Evolutionary conservation across 1,140 invertebrate genomes (phyloP).

Genomic region (Catajapyx aquilonaris): DNA sequence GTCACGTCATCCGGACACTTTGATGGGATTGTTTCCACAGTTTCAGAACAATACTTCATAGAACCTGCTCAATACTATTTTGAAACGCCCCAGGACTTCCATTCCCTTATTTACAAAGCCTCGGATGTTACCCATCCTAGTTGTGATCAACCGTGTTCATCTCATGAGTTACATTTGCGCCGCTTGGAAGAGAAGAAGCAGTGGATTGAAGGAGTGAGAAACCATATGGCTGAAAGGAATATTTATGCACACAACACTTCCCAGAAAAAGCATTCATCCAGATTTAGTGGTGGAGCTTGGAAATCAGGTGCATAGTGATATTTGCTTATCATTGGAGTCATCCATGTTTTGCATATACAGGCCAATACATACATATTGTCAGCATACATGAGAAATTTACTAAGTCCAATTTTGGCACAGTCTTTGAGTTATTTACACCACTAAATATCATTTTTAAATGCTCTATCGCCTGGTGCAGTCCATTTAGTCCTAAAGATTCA

Average conservation of each 20-base stretch:
- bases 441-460: too few relatives aligned
- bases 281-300: too few relatives aligned
- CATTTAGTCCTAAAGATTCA: too few relatives aligned
- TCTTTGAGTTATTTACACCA: too few relatives aligned
- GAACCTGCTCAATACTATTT: conserved; percentile 18
- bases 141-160: conserved; percentile 10
- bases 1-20: conserved; percentile 25
- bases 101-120: conserved; percentile 62
- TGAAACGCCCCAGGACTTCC: conserved; percentile 26
- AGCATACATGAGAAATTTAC: too few relatives aligned
- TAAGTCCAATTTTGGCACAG: too few relatives aligned
- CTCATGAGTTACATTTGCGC: conserved; percentile 13
- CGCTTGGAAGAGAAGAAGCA: conserved; percentile 8
- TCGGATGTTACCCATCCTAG: conserved; percentile 51
- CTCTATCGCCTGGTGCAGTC: too few relatives aligned
- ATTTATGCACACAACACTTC: not conserved
- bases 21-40: conserved; percentile 24
- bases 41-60: conserved; percentile 23
- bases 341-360: too few relatives aligned
- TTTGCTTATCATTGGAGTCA: too few relatives aligned
- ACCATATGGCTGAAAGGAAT: conserved; percentile 2
- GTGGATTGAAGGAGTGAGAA: not conserved
- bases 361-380: too few relatives aligned
- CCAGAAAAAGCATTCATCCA: not conserved
- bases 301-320: too few relatives aligned